Percentiles rank a stretch among this genome's conserved stretches.
Evolutionary conservation across 2,113 vertebrate genomes (phyloP).

Genomic region (Podarcis cretensis): DNA sequence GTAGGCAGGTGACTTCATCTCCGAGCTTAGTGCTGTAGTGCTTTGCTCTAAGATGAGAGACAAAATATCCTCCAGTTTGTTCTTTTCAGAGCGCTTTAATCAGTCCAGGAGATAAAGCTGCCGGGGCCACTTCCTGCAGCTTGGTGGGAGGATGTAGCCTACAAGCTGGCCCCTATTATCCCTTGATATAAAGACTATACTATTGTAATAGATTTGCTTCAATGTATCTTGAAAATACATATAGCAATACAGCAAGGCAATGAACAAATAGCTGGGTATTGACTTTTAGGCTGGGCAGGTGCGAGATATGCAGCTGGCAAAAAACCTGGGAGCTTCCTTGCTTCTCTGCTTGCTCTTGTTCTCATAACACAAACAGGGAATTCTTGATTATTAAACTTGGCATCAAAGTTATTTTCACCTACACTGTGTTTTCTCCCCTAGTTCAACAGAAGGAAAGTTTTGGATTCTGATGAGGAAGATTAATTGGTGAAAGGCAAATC

Average conservation of each 20-base stretch:
- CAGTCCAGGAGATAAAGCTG: too few relatives aligned
- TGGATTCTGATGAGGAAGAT: slow-evolving; percentile 99
- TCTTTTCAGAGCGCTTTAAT: too few relatives aligned
- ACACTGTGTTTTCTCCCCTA: slow-evolving; percentile 59
- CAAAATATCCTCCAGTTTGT: too few relatives aligned
- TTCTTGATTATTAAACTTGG: rapidly evolving
- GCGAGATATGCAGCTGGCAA: too few relatives aligned
- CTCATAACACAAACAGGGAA: not conserved
- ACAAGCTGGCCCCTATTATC: too few relatives aligned
- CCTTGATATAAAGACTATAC: too few relatives aligned
- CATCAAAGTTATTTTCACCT: not conserved
- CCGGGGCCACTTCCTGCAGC: too few relatives aligned
- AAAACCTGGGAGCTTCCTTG: not conserved
- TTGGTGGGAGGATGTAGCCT: too few relatives aligned
- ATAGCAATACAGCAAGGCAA: not conserved
- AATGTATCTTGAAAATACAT: not conserved
- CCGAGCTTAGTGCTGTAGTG: too few relatives aligned
- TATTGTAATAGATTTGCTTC: not conserved
- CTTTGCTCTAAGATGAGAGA: too few relatives aligned
- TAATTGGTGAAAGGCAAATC: slow-evolving; percentile 46
- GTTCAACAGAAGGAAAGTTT: slow-evolving; percentile 96
- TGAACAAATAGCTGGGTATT: not conserved
- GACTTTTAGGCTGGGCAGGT: not conserved
- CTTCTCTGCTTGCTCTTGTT: not conserved
- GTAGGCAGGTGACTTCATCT: too few relatives aligned